Evolutionary conservation across 2,113 vertebrate species (phyloP).

Genomic region (Lophura nycthemera): DNA sequence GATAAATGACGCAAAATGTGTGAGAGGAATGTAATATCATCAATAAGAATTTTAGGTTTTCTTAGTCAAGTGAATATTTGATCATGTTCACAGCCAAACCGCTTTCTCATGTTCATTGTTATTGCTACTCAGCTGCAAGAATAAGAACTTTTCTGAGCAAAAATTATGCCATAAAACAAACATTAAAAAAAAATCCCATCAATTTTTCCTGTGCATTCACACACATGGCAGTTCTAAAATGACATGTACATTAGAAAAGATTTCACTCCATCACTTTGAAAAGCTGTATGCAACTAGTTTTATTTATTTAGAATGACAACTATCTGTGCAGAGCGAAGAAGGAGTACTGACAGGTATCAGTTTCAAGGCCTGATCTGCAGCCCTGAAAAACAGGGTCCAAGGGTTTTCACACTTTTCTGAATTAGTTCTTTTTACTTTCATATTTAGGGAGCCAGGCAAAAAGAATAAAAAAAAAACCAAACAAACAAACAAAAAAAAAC

Average conservation of each 20-base stretch:
- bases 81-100: background rate
- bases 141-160: background rate
- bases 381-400: background rate
- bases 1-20: background rate
- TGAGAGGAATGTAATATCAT: background rate
- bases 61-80: background rate
- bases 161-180: background rate
- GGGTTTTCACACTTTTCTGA: background rate
- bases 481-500: accelerated
- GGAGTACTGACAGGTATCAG: background rate
- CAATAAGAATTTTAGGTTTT: background rate
- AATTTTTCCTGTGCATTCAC: background rate
- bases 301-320: background rate
- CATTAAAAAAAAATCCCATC: background rate
- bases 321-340: background rate
- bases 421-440: background rate
- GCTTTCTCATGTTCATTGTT: background rate
- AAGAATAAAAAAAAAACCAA: background rate
- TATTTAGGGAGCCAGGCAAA: background rate
- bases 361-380: background rate
- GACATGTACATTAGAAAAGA: background rate
- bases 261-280: background rate
- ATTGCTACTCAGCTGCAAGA: background rate
- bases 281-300: background rate
- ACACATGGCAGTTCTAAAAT: background rate